A percentile compares a stretch with the other conserved stretches of the same genome.
Conservation (phyloP, 2,888 invertebrate genomes). For the Diogma glabrata region DNA sequence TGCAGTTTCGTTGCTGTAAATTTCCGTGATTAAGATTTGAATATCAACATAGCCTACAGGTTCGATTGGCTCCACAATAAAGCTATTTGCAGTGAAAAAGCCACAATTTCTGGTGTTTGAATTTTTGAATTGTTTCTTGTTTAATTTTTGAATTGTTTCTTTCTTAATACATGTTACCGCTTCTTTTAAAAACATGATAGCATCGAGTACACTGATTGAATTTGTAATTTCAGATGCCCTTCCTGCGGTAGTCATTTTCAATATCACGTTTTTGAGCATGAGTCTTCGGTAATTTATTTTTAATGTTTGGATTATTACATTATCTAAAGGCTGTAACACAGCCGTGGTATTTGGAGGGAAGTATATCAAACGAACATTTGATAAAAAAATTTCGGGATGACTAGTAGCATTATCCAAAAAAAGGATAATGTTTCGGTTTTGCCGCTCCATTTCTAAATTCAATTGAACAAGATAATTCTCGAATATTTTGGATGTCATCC, state of each 20-base stretch:
- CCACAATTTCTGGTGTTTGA: neutral
- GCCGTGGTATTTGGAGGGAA: neutral
- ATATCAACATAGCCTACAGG: no score
- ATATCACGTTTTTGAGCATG: neutral
- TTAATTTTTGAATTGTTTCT: neutral
- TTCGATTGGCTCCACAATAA: no score
- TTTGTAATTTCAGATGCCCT: neutral
- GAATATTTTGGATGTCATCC: slow-evolving; percentile 7
- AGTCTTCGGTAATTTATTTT: neutral
- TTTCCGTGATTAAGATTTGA: no score
- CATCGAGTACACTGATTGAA: neutral
- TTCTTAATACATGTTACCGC: neutral
- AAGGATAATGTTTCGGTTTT: neutral
- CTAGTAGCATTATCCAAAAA: neutral
- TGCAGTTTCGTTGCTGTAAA: no score
- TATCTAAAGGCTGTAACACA: neutral
- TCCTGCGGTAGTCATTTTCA: neutral
- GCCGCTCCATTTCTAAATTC: neutral
- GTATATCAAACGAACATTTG: neutral
- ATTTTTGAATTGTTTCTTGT: no score
- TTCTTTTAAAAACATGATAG: neutral
- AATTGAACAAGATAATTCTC: neutral
- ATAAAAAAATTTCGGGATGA: neutral
- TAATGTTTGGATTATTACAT: neutral
- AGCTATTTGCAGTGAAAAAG: neutral